Conservation (phyloP, 2,113 vertebrate species). For the Erinaceus europaeus region DNA sequence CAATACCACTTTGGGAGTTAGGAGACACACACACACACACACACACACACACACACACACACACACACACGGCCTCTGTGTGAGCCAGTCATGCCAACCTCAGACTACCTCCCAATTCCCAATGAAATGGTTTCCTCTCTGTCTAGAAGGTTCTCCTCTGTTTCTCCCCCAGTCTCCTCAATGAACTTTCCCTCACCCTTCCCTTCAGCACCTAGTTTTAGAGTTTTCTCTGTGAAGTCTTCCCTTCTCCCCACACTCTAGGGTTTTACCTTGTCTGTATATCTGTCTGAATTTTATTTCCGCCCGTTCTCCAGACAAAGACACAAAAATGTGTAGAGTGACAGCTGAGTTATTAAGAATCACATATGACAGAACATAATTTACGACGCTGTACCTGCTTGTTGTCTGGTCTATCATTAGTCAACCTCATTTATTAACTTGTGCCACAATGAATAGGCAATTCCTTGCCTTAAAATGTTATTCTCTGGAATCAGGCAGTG, state of each 20-base stretch:
- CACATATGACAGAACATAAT: constrained; percentile 38
- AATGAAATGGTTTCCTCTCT: too few species aligned
- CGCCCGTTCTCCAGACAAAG: constrained; percentile 25
- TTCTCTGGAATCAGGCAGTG: background rate
- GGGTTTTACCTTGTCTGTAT: background rate
- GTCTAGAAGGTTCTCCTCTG: background rate
- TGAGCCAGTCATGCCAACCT: too few species aligned
- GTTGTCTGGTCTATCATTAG: constrained; percentile 48
- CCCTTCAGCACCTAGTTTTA: background rate
- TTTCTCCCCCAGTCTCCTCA: background rate
- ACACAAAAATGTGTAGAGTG: background rate
- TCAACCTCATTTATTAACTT: constrained; percentile 9
- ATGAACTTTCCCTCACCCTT: background rate
- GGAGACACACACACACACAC: too few species aligned
- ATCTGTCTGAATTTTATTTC: constrained; percentile 14
- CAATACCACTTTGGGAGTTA: too few species aligned
- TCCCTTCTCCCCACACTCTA: background rate
- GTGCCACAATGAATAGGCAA: constrained; percentile 51
- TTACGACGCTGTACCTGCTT: background rate
- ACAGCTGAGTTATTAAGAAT: constrained; percentile 53
- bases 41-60: too few species aligned
- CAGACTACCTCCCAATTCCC: too few species aligned
- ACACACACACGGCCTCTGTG: too few species aligned
- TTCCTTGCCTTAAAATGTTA: constrained; percentile 32
- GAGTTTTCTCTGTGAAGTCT: background rate